Conservation (phyloP, 1,140 invertebrate genomes). For the Sarcophaga peregrina region DNA sequence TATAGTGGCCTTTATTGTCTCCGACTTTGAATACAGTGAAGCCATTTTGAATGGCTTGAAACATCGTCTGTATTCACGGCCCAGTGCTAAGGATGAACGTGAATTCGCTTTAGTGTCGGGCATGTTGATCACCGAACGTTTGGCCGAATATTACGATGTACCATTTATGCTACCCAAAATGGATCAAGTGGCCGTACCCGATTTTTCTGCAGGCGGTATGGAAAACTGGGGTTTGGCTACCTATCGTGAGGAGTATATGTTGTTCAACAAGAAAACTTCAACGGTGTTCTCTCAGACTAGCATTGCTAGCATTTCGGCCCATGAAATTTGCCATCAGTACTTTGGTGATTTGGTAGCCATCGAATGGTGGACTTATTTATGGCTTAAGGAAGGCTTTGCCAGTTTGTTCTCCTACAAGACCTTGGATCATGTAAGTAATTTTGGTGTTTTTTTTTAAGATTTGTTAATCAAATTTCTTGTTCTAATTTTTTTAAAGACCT, state of each 20-base stretch:
- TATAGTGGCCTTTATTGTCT: slow-evolving; percentile 62
- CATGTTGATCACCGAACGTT: slow-evolving; percentile 55
- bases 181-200: slow-evolving; percentile 60
- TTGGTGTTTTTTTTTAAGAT: neutral
- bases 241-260: slow-evolving; percentile 59
- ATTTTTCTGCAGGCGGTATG: slow-evolving; percentile 63
- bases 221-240: slow-evolving; percentile 65
- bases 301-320: slow-evolving; percentile 71
- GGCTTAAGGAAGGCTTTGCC: slow-evolving; percentile 71
- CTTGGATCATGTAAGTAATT: slow-evolving; percentile 39
- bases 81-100: slow-evolving; percentile 54
- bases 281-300: slow-evolving; percentile 65
- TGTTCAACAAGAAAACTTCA: slow-evolving; percentile 56
- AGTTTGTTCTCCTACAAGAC: slow-evolving; percentile 59
- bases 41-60: slow-evolving; percentile 59
- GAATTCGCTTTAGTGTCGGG: slow-evolving; percentile 59
- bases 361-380: slow-evolving; percentile 73
- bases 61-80: slow-evolving; percentile 59
- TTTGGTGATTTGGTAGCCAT: slow-evolving; percentile 75
- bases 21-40: slow-evolving; percentile 68
- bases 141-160: slow-evolving; percentile 56
- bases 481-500: slow-evolving; percentile 67
- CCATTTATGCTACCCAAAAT: slow-evolving; percentile 57
- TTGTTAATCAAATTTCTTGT: neutral
- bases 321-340: slow-evolving; percentile 76